Evolutionary conservation across 2,888 invertebrate genomes (phyloP), one percentile per base, ranked within the genome.

Genomic region (Epicampocera succincta): DNA sequence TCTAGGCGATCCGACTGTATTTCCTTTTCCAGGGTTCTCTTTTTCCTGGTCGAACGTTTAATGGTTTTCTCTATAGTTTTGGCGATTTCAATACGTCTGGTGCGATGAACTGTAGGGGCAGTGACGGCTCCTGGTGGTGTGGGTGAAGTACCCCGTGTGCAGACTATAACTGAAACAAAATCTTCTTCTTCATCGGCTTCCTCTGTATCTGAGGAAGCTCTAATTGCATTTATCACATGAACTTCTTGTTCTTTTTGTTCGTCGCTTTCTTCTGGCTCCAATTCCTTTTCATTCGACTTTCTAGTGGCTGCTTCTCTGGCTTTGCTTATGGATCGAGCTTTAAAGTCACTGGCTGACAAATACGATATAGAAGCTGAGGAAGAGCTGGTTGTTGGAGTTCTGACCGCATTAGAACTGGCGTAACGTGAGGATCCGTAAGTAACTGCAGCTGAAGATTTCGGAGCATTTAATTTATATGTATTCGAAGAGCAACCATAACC

Each of bases 101-200:
- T 93, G 84, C 95, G 92, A 56, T 88, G 88, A 8, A 73, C 66
- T 3, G 72, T 93, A 0, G 94, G 93, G 46, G 88, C 93, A 0
- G 94, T 93, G 38, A 87, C 86, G 1, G 85, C 63, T 33, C 89
- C 88, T 0, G 95, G 94, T 3, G 95, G 94, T 0, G 95, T 95
- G 0, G 96, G 96, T 17, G 96, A 96, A 0, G 96, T 96, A 33
- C 94, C 94, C 77, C 96, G 92, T 0, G 95, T 95, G 3, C 95
- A 92, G 65, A 96, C 93, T 4, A 92, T 92, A 3, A 96, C 89
- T 3, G 93, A 91, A 48, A 93, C 89, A 61, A 90, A 89, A 29
- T 84, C 78, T 6, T 84, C 86, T 15, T 72, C 74, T 0, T 80
- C 84, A 0, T 71, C 48, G 11, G 9, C 66, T 5, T 75, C 50